phyloP scores from a whole-genome alignment of 2,888 invertebrate genomes.

The Caenorhabditis sp. region DNA sequence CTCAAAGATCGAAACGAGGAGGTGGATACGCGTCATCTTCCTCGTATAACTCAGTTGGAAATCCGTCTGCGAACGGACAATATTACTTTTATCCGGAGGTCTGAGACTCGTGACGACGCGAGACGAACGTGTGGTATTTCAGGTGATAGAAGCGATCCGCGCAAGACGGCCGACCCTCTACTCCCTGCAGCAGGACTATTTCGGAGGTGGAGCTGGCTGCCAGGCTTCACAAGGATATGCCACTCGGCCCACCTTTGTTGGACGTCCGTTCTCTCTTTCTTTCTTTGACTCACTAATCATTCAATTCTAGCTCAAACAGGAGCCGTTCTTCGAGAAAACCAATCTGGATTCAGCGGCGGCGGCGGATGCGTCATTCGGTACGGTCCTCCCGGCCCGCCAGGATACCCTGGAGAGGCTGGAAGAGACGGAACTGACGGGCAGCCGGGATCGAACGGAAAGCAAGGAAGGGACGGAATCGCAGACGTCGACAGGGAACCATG shows the following conservation, averaged over 20 bases:
- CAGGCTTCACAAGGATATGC: constrained; percentile 22
- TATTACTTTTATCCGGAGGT: constrained; percentile 53
- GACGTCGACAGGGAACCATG: constrained; percentile 56
- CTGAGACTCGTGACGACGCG: too few relatives aligned
- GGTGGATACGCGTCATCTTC: constrained; percentile 21
- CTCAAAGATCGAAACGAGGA: constrained; percentile 24
- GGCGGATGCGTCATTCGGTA: constrained; percentile 41
- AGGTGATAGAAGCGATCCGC: constrained; percentile 43
- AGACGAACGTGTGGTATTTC: background rate
- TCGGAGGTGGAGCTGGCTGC: constrained; percentile 1
- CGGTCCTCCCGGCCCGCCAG: constrained; percentile 56
- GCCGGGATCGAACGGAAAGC: constrained; percentile 37
- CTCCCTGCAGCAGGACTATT: constrained; percentile 29
- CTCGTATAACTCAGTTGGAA: constrained; percentile 17
- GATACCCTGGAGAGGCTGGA: constrained; percentile 42
- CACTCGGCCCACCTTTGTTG: constrained; percentile 37
- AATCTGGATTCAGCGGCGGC: constrained; percentile 23
- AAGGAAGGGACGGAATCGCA: constrained; percentile 51
- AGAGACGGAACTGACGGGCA: constrained; percentile 49
- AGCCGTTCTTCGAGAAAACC: constrained; percentile 14
- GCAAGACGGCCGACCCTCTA: constrained; percentile 44
- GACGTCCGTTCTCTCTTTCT: constrained; percentile 17
- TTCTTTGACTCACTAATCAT: too few relatives aligned
- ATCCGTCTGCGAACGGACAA: constrained; percentile 26
- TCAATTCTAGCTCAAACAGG: constrained; percentile 45